These are phyloP conservation scores for Aegithalos caudatus DNA, from an alignment of 2,113 vertebrate species.

Conservation along the genomic window DNA sequence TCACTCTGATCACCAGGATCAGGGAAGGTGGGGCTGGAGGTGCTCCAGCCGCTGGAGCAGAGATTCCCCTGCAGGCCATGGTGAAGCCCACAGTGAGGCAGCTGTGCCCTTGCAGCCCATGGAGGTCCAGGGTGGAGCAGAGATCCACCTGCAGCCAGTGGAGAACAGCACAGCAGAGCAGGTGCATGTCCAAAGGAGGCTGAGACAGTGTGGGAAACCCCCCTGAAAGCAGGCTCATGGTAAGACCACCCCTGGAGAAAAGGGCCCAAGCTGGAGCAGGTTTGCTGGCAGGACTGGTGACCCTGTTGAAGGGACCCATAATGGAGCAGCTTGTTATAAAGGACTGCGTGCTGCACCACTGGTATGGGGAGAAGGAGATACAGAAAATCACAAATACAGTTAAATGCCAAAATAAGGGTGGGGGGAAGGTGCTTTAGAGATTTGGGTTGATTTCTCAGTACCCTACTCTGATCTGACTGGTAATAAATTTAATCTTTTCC, in stretches of 20 bases:
- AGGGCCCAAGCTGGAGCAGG: background rate
- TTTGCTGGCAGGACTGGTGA: background rate
- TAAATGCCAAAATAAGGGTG: background rate
- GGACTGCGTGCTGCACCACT: accelerated
- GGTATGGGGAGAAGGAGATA: background rate
- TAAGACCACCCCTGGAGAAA: background rate
- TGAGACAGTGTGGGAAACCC: accelerated
- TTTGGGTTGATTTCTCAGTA: background rate
- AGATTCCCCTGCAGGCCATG: background rate
- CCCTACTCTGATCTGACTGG: background rate
- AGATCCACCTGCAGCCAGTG: background rate
- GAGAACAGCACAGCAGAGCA: background rate
- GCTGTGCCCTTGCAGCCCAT: background rate
- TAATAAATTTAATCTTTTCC: background rate
- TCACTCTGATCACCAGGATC: background rate
- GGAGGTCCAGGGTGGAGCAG: background rate
- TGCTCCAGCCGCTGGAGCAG: background rate
- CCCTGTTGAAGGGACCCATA: background rate
- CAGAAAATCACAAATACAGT: background rate
- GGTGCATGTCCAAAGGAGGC: background rate
- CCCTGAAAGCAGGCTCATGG: background rate
- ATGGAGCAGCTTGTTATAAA: background rate
- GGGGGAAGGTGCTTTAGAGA: background rate
- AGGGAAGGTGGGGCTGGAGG: background rate
- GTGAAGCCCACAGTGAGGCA: background rate